These are phyloP conservation scores for Acheta domesticus DNA, from an alignment of 2,888 invertebrate genomes.

Conservation along the genomic window DNA sequence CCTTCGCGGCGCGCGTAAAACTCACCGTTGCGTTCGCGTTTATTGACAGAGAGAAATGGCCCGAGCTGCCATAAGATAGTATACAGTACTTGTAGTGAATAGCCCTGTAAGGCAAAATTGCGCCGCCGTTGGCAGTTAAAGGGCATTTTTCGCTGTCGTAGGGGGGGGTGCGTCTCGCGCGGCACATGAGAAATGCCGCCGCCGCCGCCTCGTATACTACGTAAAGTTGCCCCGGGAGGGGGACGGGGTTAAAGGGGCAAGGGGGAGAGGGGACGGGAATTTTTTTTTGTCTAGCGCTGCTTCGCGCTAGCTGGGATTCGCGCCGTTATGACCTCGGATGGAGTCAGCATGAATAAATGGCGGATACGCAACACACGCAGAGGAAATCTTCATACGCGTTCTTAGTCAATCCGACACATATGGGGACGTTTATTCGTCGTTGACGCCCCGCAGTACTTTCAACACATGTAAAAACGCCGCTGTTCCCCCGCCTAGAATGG, in stretches of 20 bases:
- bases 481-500: no score
- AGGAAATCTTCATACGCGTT: no score
- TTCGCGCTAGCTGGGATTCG: no score
- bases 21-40: background rate
- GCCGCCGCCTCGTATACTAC: background rate
- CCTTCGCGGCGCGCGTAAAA: background rate
- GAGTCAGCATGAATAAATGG: no score
- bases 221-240: no score
- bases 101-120: slow-evolving; percentile 12
- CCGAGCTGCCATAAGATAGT: slow-evolving; percentile 10
- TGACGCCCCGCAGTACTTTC: background rate
- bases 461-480: background rate
- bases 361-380: no score
- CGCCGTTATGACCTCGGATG: no score
- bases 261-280: no score
- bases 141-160: slow-evolving; percentile 4
- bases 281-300: no score
- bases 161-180: background rate
- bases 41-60: slow-evolving; percentile 18
- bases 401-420: background rate
- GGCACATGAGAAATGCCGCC: background rate
- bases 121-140: background rate
- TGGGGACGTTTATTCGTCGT: background rate
- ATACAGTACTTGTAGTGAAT: slow-evolving; percentile 18
- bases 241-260: no score